A percentile compares a stretch with the other conserved stretches of the same genome.
These are phyloP conservation scores for Diogma glabrata DNA, from an alignment of 2,888 invertebrate genomes.

Conservation along the genomic window DNA sequence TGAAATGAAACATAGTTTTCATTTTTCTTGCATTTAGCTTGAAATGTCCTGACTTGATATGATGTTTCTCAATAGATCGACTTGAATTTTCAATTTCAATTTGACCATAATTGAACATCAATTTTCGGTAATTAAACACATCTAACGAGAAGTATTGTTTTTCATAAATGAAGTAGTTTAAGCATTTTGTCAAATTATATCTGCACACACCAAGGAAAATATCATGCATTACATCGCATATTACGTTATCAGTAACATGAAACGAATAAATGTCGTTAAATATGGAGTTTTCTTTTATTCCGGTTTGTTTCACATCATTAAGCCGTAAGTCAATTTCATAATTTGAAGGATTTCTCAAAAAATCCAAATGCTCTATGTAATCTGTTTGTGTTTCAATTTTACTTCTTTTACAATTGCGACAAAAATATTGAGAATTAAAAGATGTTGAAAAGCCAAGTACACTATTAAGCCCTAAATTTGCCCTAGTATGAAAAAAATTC, in stretches of 20 bases:
- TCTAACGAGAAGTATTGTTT: background rate
- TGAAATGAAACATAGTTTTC: background rate
- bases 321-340: too few species aligned
- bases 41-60: background rate
- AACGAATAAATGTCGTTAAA: too few species aligned
- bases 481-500: constrained; percentile 7
- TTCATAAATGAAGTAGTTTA: background rate
- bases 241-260: too few species aligned
- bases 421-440: constrained; percentile 5
- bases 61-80: background rate
- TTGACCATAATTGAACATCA: background rate
- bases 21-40: constrained; percentile 4
- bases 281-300: too few species aligned
- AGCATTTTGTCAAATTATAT: too few species aligned
- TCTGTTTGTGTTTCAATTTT: too few species aligned
- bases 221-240: too few species aligned
- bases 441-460: constrained; percentile 5
- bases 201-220: too few species aligned
- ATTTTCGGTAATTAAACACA: background rate
- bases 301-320: too few species aligned
- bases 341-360: too few species aligned
- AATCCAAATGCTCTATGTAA: too few species aligned
- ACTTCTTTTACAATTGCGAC: too few species aligned
- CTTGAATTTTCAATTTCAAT: constrained; percentile 1
- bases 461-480: constrained; percentile 10